Percentiles rank a stretch among this genome's conserved stretches.
These are phyloP conservation scores for Pediacus dermestoides DNA, from an alignment of 2,888 invertebrate species.

Conservation along the genomic window DNA sequence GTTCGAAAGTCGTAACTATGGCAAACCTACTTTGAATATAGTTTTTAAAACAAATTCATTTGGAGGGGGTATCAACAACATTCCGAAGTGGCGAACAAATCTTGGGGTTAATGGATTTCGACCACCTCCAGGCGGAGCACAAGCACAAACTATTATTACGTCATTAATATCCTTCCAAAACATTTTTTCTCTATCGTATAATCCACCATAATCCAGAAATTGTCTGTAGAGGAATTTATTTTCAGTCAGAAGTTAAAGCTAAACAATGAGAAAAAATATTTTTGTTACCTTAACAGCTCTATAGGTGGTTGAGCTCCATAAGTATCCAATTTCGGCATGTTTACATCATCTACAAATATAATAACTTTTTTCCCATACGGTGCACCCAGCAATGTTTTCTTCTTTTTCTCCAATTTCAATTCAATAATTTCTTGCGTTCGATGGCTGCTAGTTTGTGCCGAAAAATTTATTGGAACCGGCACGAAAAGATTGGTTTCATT, in stretches of 20 bases:
- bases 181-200: conserved; percentile 83
- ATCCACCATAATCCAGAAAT: conserved; percentile 71
- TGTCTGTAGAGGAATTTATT: conserved; percentile 58
- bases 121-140: conserved; percentile 90
- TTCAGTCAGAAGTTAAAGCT: no score
- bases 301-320: conserved; percentile 92
- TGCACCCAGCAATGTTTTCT: conserved; percentile 74
- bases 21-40: conserved; percentile 63
- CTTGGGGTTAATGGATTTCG: conserved; percentile 79
- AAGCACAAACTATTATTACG: conserved; percentile 77
- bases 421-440: conserved; percentile 86
- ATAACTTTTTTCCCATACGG: conserved; percentile 79
- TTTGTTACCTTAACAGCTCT: conserved; percentile 70
- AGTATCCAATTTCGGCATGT: conserved; percentile 83
- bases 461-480: conserved; percentile 81
- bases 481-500: conserved; percentile 60
- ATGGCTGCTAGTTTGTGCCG: conserved; percentile 84
- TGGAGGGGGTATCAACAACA: conserved; percentile 80
- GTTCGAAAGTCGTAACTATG: background rate
- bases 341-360: conserved; percentile 87
- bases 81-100: conserved; percentile 84
- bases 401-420: conserved; percentile 76
- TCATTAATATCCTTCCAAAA: conserved; percentile 87
- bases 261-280: no score
- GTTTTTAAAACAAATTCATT: conserved; percentile 70